Evolutionary conservation across 2,888 invertebrate genomes (phyloP).

Genomic region (Protodeltote pygarga): DNA sequence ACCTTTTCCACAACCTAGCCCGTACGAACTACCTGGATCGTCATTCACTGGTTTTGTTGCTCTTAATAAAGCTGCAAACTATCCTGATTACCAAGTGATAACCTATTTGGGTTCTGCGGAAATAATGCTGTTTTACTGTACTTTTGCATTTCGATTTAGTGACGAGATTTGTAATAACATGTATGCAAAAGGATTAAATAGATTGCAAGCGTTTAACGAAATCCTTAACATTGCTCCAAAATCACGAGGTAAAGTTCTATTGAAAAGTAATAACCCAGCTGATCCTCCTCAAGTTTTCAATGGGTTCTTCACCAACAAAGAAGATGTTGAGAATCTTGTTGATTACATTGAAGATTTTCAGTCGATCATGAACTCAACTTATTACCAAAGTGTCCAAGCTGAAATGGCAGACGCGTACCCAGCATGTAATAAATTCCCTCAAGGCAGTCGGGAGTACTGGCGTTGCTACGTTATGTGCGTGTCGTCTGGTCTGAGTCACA

Average conservation of each 20-base stretch:
- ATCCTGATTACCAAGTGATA: constrained; percentile 49
- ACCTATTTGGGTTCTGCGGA: constrained; percentile 33
- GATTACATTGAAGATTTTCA: constrained; percentile 45
- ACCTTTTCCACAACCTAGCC: constrained; percentile 54
- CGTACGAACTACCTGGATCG: constrained; percentile 37
- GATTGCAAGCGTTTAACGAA: constrained; percentile 46
- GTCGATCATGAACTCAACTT: constrained; percentile 49
- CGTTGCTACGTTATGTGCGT: constrained; percentile 51
- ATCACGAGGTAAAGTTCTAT: constrained; percentile 66
- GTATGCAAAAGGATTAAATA: constrained; percentile 20
- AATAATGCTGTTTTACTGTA: constrained; percentile 47
- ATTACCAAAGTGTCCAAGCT: constrained; percentile 49
- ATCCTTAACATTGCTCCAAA: constrained; percentile 54
- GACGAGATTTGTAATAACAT: constrained; percentile 50
- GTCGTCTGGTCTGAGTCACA: constrained; percentile 52
- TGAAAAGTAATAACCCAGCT: constrained; percentile 47
- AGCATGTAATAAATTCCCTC: constrained; percentile 41
- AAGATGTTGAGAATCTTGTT: constrained; percentile 48
- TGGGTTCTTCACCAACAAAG: constrained; percentile 45
- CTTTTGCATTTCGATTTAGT: constrained; percentile 84
- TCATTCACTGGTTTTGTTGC: constrained; percentile 49
- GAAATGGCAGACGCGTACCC: constrained; percentile 39
- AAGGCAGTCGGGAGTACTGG: constrained; percentile 55
- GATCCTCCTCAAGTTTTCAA: constrained; percentile 49
- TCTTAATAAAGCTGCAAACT: constrained; percentile 39